Evolutionary conservation across 2,888 invertebrate genomes (phyloP).

Genomic region (Limenitis arthemis): DNA sequence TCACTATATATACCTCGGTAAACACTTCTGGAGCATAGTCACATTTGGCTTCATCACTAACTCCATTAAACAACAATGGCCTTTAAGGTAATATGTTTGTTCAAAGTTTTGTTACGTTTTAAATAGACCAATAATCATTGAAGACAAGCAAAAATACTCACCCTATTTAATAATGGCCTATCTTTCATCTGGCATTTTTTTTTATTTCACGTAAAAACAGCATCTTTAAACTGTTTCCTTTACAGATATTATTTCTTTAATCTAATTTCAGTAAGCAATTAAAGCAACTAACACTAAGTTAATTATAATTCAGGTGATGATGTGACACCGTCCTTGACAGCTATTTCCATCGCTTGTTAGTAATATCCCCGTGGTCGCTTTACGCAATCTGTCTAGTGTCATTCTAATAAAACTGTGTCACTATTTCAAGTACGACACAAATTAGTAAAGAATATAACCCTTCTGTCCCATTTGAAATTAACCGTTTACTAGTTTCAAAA

Average conservation of each 20-base stretch:
- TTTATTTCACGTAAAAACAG: no score
- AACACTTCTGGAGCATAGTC: constrained; percentile 54
- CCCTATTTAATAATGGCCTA: no score
- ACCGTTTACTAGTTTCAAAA: neutral
- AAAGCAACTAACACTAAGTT: constrained; percentile 24
- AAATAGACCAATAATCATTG: no score
- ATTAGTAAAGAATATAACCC: constrained; percentile 29
- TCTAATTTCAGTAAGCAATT: neutral
- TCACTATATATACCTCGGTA: constrained; percentile 53
- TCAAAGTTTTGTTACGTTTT: neutral
- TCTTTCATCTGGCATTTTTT: no score
- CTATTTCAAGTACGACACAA: constrained; percentile 59
- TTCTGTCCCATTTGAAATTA: neutral
- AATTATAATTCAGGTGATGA: constrained; percentile 45
- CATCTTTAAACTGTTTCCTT: no score
- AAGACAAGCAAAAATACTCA: no score
- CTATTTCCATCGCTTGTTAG: constrained; percentile 52
- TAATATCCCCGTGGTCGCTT: constrained; percentile 56
- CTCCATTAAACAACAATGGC: constrained; percentile 54
- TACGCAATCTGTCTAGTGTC: constrained; percentile 55
- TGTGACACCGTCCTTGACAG: constrained; percentile 50
- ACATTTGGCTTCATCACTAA: constrained; percentile 46
- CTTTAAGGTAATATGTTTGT: constrained; percentile 48
- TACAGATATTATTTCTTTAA: no score
- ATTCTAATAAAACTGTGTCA: constrained; percentile 60